Conservation (phyloP, 2,888 invertebrate species). For the Eubasilissa splendida region DNA sequence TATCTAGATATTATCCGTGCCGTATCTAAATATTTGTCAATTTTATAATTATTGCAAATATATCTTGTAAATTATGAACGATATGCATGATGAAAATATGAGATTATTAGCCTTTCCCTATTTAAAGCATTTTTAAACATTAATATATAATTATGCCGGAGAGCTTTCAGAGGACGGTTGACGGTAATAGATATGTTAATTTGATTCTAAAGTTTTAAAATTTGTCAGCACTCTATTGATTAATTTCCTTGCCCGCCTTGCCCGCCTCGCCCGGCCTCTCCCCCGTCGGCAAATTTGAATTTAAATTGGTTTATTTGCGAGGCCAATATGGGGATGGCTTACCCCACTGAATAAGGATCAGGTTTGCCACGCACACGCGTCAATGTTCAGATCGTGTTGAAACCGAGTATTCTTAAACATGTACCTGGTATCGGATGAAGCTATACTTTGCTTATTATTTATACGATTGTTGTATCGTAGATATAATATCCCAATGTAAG, state of each 20-base stretch:
- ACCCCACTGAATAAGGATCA: slow-evolving; percentile 45
- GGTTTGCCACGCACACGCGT: slow-evolving; percentile 31
- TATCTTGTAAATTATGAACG: neutral
- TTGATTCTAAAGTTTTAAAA: neutral
- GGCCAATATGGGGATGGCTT: slow-evolving; percentile 48
- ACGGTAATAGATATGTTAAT: neutral
- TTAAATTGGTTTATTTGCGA: slow-evolving; percentile 56
- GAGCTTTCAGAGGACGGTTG: neutral
- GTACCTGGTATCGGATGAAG: too few relatives aligned
- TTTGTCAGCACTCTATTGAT: slow-evolving; percentile 11
- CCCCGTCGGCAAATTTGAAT: slow-evolving; percentile 52
- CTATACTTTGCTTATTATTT: too few relatives aligned
- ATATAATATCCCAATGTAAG: too few relatives aligned
- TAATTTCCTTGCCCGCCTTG: neutral
- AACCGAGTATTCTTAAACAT: too few relatives aligned
- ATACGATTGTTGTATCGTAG: too few relatives aligned
- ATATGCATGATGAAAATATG: too few relatives aligned
- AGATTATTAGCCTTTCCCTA: too few relatives aligned
- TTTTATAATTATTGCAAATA: neutral
- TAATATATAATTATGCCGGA: too few relatives aligned
- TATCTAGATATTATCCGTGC: too few relatives aligned
- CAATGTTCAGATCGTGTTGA: neutral
- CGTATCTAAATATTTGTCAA: too few relatives aligned
- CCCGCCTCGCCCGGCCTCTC: neutral
- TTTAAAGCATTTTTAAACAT: too few relatives aligned